A percentile compares a stretch with the other conserved stretches of the same genome.
These are phyloP conservation scores for Pluvianellus socialis DNA, from an alignment of 2,113 vertebrate species.

Conservation along the genomic window DNA sequence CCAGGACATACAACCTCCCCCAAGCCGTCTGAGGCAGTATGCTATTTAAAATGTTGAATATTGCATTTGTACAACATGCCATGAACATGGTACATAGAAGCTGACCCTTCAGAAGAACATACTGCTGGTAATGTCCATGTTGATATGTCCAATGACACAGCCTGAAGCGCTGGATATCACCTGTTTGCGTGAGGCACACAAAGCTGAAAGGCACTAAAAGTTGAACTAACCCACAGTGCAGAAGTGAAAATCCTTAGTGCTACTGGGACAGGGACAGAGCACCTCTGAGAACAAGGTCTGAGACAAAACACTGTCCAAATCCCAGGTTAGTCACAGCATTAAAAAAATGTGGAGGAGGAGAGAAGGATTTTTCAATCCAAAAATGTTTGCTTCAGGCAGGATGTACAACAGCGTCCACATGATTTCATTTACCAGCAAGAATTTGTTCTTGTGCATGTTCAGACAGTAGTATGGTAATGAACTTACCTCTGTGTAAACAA, in stretches of 20 bases:
- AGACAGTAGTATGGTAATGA: not conserved
- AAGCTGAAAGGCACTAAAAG: not conserved
- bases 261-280: not conserved
- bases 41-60: not conserved
- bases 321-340: not conserved
- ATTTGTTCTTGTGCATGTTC: not conserved
- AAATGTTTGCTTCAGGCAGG: not conserved
- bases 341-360: not conserved
- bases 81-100: not conserved
- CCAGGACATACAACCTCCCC: not conserved
- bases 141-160: not conserved
- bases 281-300: not conserved
- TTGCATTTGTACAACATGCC: not conserved
- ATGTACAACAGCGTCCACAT: not conserved
- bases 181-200: not conserved
- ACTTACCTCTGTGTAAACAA: not conserved
- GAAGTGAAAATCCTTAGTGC: not conserved
- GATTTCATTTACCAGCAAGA: not conserved
- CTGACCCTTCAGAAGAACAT: not conserved
- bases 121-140: not conserved
- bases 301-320: not conserved
- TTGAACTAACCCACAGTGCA: not conserved
- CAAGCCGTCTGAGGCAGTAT: fast-evolving
- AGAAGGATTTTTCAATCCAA: not conserved
- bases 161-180: not conserved